Base-by-base conservation (phyloP, 2,888 invertebrate species). In the Perizoma flavofasciatum region DNA sequence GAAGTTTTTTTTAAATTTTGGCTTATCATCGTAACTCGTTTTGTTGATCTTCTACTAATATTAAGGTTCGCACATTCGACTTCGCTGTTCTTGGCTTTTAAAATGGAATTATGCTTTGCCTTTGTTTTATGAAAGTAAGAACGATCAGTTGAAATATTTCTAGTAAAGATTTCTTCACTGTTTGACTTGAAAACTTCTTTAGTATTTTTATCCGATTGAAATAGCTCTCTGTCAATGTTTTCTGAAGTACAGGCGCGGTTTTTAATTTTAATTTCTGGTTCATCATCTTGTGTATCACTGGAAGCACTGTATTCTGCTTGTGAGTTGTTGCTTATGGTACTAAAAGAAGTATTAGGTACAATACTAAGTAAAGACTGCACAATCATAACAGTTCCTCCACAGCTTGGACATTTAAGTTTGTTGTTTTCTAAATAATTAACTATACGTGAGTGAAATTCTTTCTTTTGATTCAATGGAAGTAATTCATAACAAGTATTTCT, bases 401-500 rank as follows among this genome's bases (percentile, higher is more conserved):
- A 94, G 46, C 84, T 77, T 4, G 77, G 78, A 71, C 94, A 94
- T 65, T 88, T 92, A 64, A 88, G 92, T 49, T 87, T 86, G 66
- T 89, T 87, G 62, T 82, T 85, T 74, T 93, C 92, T 53, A 93
- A 83, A 60, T 93, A 87, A 47, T 85, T 84, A 0, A 93, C 90
- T 37, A 92, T 88, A 55, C 92, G 86, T 0, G 88, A 76, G 68
- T 94, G 94, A 69, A 93, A 91, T 70, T 93, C 92, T 66, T 89
- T 93, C 68, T 91, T 93, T 67, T 94, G 93, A 67, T 92, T 92
- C 6, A 89, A 77, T 0, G 93, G 89, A 32, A 94, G 75, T 37
- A 93, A 72, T 66, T 93, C 92, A 68, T 94, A 94, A 57, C 93
- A 92, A 0, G 93, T 86, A 61, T 86, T 84, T 66, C 92, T 86